A percentile compares a stretch with the other conserved stretches of the same genome.
Conservation (phyloP, 2,113 vertebrate species). For the Cavia aperea region DNA sequence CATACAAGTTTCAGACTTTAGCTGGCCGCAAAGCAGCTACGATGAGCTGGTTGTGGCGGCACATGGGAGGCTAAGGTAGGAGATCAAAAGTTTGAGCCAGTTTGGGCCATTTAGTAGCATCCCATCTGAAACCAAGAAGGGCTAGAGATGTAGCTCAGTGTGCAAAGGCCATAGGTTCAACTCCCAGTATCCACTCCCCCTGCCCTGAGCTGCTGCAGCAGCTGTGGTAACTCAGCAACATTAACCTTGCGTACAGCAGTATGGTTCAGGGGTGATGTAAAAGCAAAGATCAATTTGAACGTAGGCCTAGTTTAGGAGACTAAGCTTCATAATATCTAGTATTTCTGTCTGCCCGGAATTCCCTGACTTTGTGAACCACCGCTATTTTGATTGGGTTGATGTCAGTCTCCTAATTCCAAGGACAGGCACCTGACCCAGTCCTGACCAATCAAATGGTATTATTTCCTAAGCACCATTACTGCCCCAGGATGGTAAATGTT, state of each 20-base stretch:
- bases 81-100: not conserved
- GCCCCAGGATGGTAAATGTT: not conserved
- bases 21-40: not conserved
- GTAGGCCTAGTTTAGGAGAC: not conserved
- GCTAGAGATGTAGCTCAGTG: not conserved
- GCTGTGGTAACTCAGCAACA: not conserved
- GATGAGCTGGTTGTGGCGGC: not conserved
- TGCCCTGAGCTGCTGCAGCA: too few species aligned
- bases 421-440: not conserved
- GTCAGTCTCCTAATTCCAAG: not conserved
- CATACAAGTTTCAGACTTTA: not conserved
- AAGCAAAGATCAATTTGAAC: conserved; percentile 7
- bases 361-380: not conserved
- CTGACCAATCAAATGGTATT: not conserved
- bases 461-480: not conserved
- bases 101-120: not conserved
- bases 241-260: not conserved
- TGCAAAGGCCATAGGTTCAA: not conserved
- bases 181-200: not conserved
- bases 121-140: not conserved
- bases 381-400: not conserved
- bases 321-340: conserved; percentile 4
- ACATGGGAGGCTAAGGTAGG: not conserved
- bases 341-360: conserved; percentile 7
- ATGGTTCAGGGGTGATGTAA: not conserved